phyloP scores from a whole-genome alignment of 2,888 invertebrate genomes.

The Yponomeuta evonymella region DNA sequence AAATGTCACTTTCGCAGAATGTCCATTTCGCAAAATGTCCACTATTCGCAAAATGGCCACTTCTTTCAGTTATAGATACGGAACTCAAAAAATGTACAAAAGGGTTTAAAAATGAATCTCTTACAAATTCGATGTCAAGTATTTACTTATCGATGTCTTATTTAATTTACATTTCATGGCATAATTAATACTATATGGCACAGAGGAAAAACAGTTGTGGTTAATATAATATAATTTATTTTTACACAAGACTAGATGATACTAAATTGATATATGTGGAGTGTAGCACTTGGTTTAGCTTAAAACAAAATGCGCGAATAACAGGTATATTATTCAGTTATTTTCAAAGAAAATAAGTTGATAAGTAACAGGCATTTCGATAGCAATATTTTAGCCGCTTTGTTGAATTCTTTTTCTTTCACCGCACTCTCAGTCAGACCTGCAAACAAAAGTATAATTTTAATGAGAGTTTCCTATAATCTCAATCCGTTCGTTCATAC shows the following conservation, averaged over 20 bases:
- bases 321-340: not conserved
- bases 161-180: not conserved
- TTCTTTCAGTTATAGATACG: too few species aligned
- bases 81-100: too few species aligned
- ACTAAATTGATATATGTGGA: not conserved
- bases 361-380: not conserved
- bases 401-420: slow-evolving; percentile 28
- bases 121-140: not conserved
- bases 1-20: too few species aligned
- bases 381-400: slow-evolving; percentile 12
- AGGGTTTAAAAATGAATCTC: not conserved
- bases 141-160: not conserved
- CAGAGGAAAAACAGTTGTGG: not conserved
- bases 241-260: not conserved
- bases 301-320: not conserved
- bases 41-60: too few species aligned
- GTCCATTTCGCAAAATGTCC: too few species aligned
- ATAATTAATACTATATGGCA: not conserved
- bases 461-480: too few species aligned
- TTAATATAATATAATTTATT: not conserved
- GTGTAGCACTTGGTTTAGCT: not conserved
- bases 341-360: not conserved
- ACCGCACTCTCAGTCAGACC: slow-evolving; percentile 37
- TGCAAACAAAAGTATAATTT: slow-evolving; percentile 24
- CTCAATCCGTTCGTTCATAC: too few species aligned